phyloP scores from a whole-genome alignment of 2,113 vertebrate species.

The Vireo altiloquus region DNA sequence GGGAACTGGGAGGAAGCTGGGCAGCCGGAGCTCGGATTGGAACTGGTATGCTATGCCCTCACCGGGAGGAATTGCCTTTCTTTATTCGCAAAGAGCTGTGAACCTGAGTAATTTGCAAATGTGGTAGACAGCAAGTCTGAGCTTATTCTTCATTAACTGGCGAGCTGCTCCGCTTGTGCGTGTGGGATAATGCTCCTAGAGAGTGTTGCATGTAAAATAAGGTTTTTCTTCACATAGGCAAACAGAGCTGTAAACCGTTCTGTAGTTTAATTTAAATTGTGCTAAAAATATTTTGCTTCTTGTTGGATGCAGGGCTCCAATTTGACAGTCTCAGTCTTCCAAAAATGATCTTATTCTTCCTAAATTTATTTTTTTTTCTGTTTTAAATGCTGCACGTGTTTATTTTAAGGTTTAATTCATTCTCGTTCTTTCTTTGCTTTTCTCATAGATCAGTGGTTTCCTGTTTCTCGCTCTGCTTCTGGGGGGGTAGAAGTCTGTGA shows the following conservation, averaged over 20 bases:
- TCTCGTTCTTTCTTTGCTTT: background rate
- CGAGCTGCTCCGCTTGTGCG: background rate
- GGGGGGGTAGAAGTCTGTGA: background rate
- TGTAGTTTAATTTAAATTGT: background rate
- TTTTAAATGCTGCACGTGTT: background rate
- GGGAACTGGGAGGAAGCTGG: background rate
- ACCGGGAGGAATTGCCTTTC: background rate
- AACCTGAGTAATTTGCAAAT: background rate
- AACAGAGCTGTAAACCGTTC: background rate
- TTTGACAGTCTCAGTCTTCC: background rate
- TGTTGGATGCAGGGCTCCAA: background rate
- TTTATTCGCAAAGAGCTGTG: background rate
- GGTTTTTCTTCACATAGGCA: background rate
- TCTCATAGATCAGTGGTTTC: background rate
- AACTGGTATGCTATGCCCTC: fast-evolving
- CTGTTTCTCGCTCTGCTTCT: background rate
- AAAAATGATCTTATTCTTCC: background rate
- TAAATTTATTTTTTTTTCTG: background rate
- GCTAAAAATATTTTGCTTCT: background rate
- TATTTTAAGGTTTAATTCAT: background rate
- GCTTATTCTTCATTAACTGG: background rate
- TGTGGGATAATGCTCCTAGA: background rate
- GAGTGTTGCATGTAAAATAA: background rate
- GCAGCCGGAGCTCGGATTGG: fast-evolving
- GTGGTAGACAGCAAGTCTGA: background rate